Percentiles rank a stretch among this genome's conserved stretches.
These are phyloP conservation scores for Ophion obscuratus DNA, from an alignment of 2,888 invertebrate species.

Conservation along the genomic window DNA sequence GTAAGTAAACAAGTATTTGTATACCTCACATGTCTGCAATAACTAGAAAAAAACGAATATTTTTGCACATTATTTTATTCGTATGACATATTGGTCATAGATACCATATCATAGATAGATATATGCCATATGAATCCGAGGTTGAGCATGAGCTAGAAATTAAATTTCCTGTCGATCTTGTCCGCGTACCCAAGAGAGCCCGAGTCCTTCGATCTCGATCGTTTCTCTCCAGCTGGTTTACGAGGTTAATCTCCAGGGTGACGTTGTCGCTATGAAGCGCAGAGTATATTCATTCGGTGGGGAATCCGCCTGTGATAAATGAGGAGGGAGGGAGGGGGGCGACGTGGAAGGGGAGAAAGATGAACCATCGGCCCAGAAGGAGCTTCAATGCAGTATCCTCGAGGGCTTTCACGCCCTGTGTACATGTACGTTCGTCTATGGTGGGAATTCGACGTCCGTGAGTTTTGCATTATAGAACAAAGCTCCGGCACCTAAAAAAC, in stretches of 20 bases:
- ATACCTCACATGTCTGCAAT: background rate
- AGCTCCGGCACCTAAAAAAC: background rate
- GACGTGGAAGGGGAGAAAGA: background rate
- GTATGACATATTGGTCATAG: background rate
- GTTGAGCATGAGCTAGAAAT: slow-evolving; percentile 59
- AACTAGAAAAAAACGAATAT: background rate
- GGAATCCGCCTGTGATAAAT: background rate
- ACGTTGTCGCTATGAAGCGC: slow-evolving; percentile 36
- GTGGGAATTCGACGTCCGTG: background rate
- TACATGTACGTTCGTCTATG: background rate
- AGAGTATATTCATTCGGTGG: background rate
- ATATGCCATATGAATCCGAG: slow-evolving; percentile 34
- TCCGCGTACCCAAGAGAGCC: slow-evolving; percentile 52
- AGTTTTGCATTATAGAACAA: background rate
- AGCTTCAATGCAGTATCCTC: background rate
- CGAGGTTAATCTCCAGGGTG: slow-evolving; percentile 49
- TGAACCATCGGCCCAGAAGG: background rate
- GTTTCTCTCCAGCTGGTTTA: slow-evolving; percentile 62
- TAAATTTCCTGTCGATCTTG: slow-evolving; percentile 68
- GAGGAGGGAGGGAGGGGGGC: background rate
- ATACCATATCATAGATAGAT: too few relatives aligned
- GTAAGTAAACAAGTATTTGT: too few relatives aligned
- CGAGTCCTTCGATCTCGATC: slow-evolving; percentile 64
- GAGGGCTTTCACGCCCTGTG: background rate
- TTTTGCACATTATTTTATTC: background rate